Evolutionary conservation across 2,888 invertebrate species (phyloP).

Genomic region (Drosophila picticornis): DNA sequence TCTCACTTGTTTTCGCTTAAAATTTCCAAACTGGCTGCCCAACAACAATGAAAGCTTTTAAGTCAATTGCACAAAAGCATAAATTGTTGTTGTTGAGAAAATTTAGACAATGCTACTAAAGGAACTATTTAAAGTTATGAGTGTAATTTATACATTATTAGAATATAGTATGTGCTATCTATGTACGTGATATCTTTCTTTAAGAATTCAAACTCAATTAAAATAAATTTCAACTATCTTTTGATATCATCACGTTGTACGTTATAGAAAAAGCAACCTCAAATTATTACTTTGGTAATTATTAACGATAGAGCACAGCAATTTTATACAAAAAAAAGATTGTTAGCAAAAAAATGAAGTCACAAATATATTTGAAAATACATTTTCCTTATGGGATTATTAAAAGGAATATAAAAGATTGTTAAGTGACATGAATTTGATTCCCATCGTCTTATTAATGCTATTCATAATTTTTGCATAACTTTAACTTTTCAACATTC

Average conservation of each 20-base stretch:
- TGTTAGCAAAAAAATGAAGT: background rate
- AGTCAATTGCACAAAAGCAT: constrained; percentile 31
- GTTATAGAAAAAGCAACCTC: background rate
- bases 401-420: too few species aligned
- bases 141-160: constrained; percentile 4
- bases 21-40: background rate
- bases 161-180: background rate
- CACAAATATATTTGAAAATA: background rate
- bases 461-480: too few species aligned
- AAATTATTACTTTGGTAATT: background rate
- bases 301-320: background rate
- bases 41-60: constrained; percentile 27
- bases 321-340: background rate
- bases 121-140: constrained; percentile 15
- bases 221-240: background rate
- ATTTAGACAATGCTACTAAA: background rate
- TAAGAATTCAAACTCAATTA: background rate
- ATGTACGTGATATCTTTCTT: background rate
- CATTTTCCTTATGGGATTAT: background rate
- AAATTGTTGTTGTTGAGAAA: constrained; percentile 12
- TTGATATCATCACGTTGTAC: background rate
- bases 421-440: background rate
- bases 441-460: too few species aligned
- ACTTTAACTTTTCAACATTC: background rate
- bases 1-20: constrained; percentile 22